Conservation (phyloP, 64 coral and sea anemone genomes). For the Montipora foliosa region DNA sequence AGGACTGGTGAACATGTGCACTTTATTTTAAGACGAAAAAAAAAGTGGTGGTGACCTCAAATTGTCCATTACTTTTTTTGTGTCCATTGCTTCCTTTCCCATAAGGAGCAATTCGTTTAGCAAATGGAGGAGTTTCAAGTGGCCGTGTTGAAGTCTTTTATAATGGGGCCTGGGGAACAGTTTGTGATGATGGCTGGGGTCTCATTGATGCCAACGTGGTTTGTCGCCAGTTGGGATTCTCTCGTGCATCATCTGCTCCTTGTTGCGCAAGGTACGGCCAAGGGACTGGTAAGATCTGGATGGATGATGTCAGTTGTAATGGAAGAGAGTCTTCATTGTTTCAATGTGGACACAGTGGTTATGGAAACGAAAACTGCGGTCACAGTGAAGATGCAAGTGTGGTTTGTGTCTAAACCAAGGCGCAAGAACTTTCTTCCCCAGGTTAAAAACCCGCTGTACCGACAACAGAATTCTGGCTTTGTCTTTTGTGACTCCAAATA, state of each 20-base stretch:
- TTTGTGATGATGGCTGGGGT: slow-evolving; percentile 24
- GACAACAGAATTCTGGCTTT: no score
- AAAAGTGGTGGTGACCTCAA: no score
- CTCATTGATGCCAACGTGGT: slow-evolving; percentile 34
- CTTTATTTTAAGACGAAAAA: no score
- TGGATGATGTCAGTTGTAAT: slow-evolving; percentile 13
- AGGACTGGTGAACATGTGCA: no score
- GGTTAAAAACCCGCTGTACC: no score
- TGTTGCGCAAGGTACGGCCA: background rate
- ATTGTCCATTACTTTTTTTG: no score
- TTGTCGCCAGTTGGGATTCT: slow-evolving; percentile 55
- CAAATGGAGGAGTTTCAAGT: background rate
- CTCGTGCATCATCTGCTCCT: slow-evolving; percentile 2
- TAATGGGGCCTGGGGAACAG: slow-evolving; percentile 32
- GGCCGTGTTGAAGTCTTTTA: slow-evolving; percentile 49
- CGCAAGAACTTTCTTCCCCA: no score
- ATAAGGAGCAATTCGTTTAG: slow-evolving; percentile 1
- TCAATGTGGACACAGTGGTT: background rate
- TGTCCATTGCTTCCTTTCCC: no score
- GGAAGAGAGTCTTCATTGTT: slow-evolving; percentile 4
- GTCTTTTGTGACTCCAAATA: no score
- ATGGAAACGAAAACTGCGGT: background rate
- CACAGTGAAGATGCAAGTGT: background rate
- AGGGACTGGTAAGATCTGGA: background rate
- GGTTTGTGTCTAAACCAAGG: background rate